These are phyloP conservation scores for Clarias pachynema DNA, from an alignment of 2,797 vertebrate species.

Conservation along the genomic window DNA sequence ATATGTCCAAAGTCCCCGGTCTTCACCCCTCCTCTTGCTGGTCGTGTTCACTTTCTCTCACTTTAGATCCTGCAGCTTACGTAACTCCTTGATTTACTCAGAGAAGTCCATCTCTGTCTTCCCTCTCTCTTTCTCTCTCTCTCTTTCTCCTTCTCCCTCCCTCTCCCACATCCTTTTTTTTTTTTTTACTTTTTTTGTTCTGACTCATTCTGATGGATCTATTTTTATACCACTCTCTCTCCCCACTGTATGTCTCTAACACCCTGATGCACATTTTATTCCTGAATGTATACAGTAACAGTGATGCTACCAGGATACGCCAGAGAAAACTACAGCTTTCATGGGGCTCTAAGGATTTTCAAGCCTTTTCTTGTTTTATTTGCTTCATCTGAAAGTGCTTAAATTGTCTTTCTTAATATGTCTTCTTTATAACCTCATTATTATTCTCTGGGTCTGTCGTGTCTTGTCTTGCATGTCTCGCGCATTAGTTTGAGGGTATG, in stretches of 20 bases:
- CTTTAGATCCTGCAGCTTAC: constrained; percentile 65
- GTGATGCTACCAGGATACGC: constrained; percentile 59
- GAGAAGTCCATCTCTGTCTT: constrained; percentile 62
- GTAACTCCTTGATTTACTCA: constrained; percentile 69
- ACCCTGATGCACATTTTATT: constrained; percentile 65
- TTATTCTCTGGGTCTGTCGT: constrained; percentile 28
- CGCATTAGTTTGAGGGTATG: constrained; percentile 33
- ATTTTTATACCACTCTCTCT: constrained; percentile 56
- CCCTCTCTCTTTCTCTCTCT: constrained; percentile 41
- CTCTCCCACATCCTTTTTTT: constrained; percentile 26
- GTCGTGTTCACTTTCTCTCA: constrained; percentile 19
- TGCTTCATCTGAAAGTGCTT: constrained; percentile 32
- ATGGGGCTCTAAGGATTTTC: constrained; percentile 56
- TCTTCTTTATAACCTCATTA: constrained; percentile 2
- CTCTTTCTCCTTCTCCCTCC: constrained; percentile 47
- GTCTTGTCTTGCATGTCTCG: constrained; percentile 16
- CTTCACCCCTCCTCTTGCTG: constrained; percentile 9
- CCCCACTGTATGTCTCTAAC: constrained; percentile 65
- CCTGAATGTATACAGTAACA: constrained; percentile 67
- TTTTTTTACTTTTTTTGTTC: constrained; percentile 48
- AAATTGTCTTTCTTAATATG: constrained; percentile 7
- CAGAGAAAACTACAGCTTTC: constrained; percentile 51
- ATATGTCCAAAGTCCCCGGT: constrained; percentile 25
- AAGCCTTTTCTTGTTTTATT: constrained; percentile 53
- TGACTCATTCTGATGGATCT: constrained; percentile 56